Base-by-base conservation (phyloP, 2,113 vertebrate species). In the Elephas maximus region DNA sequence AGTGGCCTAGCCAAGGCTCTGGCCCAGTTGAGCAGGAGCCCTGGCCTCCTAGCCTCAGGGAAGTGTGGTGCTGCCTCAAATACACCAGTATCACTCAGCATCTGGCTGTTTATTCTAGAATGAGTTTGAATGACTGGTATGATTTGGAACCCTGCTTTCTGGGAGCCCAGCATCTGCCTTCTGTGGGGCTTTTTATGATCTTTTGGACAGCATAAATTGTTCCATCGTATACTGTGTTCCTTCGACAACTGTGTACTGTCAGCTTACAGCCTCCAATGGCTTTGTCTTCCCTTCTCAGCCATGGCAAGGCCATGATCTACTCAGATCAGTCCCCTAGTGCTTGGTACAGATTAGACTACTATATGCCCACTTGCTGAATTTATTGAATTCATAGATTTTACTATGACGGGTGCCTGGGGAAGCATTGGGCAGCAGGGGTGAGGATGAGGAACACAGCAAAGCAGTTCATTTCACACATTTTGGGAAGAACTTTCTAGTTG, bases 241-340 rank as follows among this genome's bases (percentile, higher is more conserved):
- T 44, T 15, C 7, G 23, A 17, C 0, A 60, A n/a, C 1, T 17
- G 23, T 14, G 3, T 51, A 2, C 76, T 24, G 2, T 18, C 26
- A 23, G 37, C 15, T 51, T 63, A 23, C 0, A 33, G 28, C 26
- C 24, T 44, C 63, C 7, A 0, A 51, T 62, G 65, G 23, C 33
- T 41, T 65, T 69, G 24, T 41, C 28, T 88, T 88, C n/a, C 71
- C 21, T 86, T 77, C 7, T 87, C 37, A 45, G 24, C 26, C 0
- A 18, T 5, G 53, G 8, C 5, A n/a, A 12, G 57, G 15, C 71
- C 5, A 3, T 0, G 2, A 0, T 80, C 28, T 76, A 37, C 28
- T 69, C 17, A 33, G 60, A 74, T 45, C 7, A 21, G 15, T 1
- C 18, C 7, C 30, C 12, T 30, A 11, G 11, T 44, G 33, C 57